Percentiles rank a stretch among this genome's conserved stretches.
Conservation (phyloP, 2,113 vertebrate genomes). For the Puma concolor region DNA sequence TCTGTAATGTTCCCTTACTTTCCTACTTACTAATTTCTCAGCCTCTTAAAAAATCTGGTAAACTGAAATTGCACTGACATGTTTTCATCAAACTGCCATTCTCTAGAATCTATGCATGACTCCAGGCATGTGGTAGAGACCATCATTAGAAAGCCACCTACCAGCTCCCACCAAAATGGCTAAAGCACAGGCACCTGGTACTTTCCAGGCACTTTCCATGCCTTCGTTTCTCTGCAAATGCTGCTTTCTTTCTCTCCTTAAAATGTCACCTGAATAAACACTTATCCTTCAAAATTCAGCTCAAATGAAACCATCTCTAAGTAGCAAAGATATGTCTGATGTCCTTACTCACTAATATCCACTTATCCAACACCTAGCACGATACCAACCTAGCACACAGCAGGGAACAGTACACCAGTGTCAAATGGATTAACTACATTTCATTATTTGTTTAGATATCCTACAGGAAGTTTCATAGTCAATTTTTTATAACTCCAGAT, state of each 20-base stretch:
- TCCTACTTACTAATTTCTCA: conserved; percentile 5
- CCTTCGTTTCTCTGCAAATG: not conserved
- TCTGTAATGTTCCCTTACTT: not conserved
- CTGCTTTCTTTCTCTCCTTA: not conserved
- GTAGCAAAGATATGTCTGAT: not conserved
- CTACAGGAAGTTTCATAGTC: not conserved
- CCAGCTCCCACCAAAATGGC: not conserved
- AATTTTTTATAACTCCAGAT: not conserved
- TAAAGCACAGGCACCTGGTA: not conserved
- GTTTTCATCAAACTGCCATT: not conserved
- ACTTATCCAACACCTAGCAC: not conserved
- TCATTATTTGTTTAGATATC: not conserved
- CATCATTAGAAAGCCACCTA: not conserved
- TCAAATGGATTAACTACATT: not conserved
- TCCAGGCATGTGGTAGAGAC: not conserved
- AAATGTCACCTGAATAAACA: not conserved
- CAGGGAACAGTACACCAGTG: not conserved
- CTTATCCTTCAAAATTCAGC: not conserved
- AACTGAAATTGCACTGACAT: not conserved
- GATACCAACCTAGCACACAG: not conserved
- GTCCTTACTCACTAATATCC: not conserved
- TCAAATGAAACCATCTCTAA: not conserved
- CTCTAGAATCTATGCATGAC: not conserved
- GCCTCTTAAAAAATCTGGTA: conserved; percentile 27
- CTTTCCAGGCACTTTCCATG: not conserved